Conservation (phyloP, 2,888 invertebrate genomes). For the Hypena proboscidalis region DNA sequence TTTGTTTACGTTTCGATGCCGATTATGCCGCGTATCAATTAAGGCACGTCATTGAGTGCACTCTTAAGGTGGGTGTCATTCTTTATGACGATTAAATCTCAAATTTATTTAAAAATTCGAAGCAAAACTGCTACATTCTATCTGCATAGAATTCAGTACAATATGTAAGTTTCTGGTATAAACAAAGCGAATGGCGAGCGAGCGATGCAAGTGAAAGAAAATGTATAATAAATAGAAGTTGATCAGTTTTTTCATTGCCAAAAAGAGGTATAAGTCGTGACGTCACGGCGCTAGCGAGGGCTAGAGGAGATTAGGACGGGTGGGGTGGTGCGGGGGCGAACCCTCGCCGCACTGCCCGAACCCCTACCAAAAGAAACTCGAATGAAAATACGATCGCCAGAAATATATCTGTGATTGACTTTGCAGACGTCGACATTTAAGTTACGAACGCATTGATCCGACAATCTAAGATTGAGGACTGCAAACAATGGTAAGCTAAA, state of each 20-base stretch:
- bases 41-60: conserved; percentile 25
- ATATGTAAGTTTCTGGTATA: conserved; percentile 22
- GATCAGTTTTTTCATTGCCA: conserved; percentile 75
- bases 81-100: too few species aligned
- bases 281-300: conserved; percentile 73
- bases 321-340: conserved; percentile 56
- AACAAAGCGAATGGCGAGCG: conserved; percentile 50
- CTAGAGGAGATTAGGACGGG: conserved; percentile 75
- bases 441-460: too few species aligned
- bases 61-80: conserved; percentile 5
- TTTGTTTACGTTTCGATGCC: conserved; percentile 50
- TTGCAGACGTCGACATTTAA: too few species aligned
- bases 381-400: conserved; percentile 27
- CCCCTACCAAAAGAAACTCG: conserved; percentile 57
- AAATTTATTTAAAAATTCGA: too few species aligned
- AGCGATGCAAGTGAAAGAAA: conserved; percentile 47
- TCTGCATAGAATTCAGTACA: too few species aligned
- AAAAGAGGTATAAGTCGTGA: conserved; percentile 77
- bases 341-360: conserved; percentile 57
- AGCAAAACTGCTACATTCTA: too few species aligned
- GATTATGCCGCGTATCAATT: conserved; percentile 61
- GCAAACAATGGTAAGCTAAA: too few species aligned
- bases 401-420: neutral
- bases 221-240: conserved; percentile 60
- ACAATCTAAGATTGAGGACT: too few species aligned